Evolutionary conservation across 2,113 vertebrate genomes (phyloP).

Genomic region (Rhinoderma darwinii): DNA sequence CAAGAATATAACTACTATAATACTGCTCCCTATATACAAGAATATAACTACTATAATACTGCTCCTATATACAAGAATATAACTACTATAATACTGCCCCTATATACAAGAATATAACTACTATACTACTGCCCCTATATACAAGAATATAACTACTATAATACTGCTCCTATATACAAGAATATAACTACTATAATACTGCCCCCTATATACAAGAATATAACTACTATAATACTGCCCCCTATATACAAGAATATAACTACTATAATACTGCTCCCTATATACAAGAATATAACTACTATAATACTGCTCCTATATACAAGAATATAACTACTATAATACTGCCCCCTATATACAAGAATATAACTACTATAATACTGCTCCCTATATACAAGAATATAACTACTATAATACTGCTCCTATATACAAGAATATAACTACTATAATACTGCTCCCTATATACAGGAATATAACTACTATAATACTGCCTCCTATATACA

Average conservation of each 20-base stretch:
- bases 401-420: conserved; percentile 4
- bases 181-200: too few relatives aligned
- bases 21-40: too few relatives aligned
- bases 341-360: background rate
- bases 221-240: background rate
- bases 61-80: too few relatives aligned
- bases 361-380: conserved; percentile 2
- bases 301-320: conserved; percentile 1
- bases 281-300: background rate
- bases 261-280: background rate
- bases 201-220: background rate
- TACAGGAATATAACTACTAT: conserved; percentile 5
- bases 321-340: conserved; percentile 6
- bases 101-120: conserved; percentile 2
- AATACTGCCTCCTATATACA: background rate
- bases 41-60: too few relatives aligned
- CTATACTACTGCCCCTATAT: background rate
- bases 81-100: background rate
- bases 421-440: conserved; percentile 2
- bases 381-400: background rate
- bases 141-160: background rate
- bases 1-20: conserved; percentile 6
- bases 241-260: background rate
- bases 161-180: too few relatives aligned
- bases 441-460: background rate